Percentiles rank a stretch among this genome's conserved stretches.
phyloP scores from a whole-genome alignment of 2,113 vertebrate species.

The Equus quagga region DNA sequence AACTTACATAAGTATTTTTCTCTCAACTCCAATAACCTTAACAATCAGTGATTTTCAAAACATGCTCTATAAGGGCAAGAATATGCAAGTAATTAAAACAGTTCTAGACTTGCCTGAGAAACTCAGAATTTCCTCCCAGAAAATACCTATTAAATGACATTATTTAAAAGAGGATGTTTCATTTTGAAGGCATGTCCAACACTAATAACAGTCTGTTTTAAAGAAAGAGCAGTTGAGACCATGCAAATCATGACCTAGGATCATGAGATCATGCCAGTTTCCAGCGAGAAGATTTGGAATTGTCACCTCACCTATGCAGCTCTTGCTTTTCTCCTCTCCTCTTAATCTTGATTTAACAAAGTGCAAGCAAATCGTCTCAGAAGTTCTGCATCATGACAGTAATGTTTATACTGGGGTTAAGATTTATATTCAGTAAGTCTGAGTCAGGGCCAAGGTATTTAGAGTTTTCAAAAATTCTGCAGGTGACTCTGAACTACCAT shows the following conservation, averaged over 20 bases:
- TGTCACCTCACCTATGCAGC: background rate
- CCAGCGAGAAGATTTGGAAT: background rate
- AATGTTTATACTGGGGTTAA: background rate
- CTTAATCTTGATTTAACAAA: background rate
- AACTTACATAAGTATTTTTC: background rate
- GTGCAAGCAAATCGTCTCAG: background rate
- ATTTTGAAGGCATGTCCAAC: conserved; percentile 26
- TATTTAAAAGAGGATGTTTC: background rate
- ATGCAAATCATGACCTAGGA: background rate
- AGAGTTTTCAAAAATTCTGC: background rate
- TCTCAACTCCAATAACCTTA: conserved; percentile 28
- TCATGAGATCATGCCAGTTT: background rate
- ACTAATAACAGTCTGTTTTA: background rate
- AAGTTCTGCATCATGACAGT: background rate
- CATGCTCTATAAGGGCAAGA: background rate
- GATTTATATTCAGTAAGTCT: background rate
- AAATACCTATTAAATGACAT: background rate
- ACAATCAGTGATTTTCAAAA: conserved; percentile 54
- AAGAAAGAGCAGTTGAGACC: background rate
- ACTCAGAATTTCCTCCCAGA: background rate
- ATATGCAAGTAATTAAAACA: conserved; percentile 34
- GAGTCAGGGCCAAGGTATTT: background rate
- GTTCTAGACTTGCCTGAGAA: conserved; percentile 7
- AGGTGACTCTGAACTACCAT: background rate
- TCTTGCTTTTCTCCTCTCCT: background rate